phyloP scores from a whole-genome alignment of 2,888 invertebrate species.

The Steinernema scapterisci region DNA sequence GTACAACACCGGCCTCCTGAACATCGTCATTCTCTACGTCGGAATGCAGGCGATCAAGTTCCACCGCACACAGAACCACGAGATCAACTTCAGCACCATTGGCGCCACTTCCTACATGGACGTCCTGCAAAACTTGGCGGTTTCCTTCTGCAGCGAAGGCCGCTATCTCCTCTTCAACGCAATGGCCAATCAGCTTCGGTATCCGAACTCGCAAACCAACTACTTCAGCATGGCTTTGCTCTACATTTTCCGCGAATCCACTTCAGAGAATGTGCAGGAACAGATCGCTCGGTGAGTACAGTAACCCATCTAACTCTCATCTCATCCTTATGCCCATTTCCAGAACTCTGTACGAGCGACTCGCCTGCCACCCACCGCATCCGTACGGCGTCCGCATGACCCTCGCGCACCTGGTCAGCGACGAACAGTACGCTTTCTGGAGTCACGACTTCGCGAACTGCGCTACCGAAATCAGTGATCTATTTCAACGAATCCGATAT shows the following conservation, averaged over 20 bases:
- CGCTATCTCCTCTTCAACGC: constrained; percentile 94
- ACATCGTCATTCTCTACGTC: constrained; percentile 92
- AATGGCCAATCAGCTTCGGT: constrained; percentile 93
- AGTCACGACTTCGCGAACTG: constrained; percentile 97
- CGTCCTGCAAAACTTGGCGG: constrained; percentile 95
- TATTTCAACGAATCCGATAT: constrained; percentile 22
- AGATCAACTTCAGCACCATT: constrained; percentile 94
- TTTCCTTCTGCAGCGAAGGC: constrained; percentile 94
- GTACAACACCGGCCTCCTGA: constrained; percentile 92
- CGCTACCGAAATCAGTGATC: constrained; percentile 82
- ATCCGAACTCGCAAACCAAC: constrained; percentile 97
- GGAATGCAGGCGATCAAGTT: constrained; percentile 85
- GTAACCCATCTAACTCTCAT: neutral
- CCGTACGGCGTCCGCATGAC: constrained; percentile 97
- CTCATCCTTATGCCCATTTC: neutral
- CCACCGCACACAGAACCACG: constrained; percentile 85
- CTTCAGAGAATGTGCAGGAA: constrained; percentile 89
- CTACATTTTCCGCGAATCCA: constrained; percentile 86
- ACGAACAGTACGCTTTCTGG: constrained; percentile 97
- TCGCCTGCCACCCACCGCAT: constrained; percentile 95
- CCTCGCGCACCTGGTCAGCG: constrained; percentile 96
- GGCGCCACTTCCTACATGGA: constrained; percentile 98
- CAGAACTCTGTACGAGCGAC: constrained; percentile 86
- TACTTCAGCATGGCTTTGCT: constrained; percentile 95
- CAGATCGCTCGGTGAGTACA: constrained; percentile 79